Conservation (phyloP, 35 echinoderm and acorn worm genomes). For the Strongylocentrotus purpuratus region DNA sequence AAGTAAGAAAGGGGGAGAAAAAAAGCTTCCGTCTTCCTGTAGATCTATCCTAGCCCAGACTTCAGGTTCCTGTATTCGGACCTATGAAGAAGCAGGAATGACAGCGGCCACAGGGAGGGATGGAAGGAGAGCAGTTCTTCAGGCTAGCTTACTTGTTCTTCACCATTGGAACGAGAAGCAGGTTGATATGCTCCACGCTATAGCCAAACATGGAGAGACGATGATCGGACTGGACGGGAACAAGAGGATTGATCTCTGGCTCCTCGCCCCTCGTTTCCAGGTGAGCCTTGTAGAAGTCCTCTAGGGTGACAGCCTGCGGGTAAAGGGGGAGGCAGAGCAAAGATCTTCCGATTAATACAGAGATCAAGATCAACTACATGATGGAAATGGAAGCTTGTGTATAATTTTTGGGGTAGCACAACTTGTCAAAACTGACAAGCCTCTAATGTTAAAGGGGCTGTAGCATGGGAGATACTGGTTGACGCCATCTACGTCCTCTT, state of each 20-base stretch:
- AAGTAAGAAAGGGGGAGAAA: neutral
- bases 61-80: neutral
- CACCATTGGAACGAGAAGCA: conserved; percentile 79
- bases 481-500: no score
- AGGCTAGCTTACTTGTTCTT: conserved; percentile 83
- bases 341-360: neutral
- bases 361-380: neutral
- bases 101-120: neutral
- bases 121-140: neutral
- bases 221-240: conserved; percentile 64
- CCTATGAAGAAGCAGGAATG: neutral
- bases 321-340: neutral
- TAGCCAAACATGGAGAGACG: conserved; percentile 97
- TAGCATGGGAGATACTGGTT: no score
- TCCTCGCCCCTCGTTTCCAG: neutral
- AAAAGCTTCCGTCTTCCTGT: neutral
- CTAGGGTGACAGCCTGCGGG: conserved; percentile 64
- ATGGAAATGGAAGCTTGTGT: neutral
- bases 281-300: conserved; percentile 74
- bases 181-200: conserved; percentile 90
- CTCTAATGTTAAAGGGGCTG: no score
- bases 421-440: no score
- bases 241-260: neutral
- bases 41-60: neutral
- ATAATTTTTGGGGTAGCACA: neutral